Evolutionary conservation across 2,113 vertebrate species (phyloP).

Genomic region (Halichoerus grypus): DNA sequence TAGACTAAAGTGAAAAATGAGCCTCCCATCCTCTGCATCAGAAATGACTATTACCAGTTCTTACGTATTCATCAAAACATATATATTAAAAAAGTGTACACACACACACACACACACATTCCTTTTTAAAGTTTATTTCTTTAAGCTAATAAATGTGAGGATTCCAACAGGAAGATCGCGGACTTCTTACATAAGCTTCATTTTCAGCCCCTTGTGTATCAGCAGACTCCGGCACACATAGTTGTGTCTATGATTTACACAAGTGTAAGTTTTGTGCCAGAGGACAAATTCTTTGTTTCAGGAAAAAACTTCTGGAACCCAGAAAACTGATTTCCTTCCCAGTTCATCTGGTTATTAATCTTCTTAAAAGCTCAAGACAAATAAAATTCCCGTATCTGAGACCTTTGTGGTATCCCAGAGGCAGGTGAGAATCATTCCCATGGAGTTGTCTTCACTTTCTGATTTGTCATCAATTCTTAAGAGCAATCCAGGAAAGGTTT

Average conservation of each 20-base stretch:
- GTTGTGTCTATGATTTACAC: constrained; percentile 55
- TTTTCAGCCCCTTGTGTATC: not conserved
- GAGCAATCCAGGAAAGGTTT: constrained; percentile 52
- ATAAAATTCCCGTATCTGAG: constrained; percentile 56
- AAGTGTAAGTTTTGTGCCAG: not conserved
- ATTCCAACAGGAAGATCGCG: not conserved
- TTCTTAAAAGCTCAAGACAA: constrained; percentile 67
- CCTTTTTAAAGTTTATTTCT: not conserved
- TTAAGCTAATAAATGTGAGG: not conserved
- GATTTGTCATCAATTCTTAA: constrained; percentile 69
- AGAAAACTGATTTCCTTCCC: constrained; percentile 60
- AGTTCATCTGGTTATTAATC: constrained; percentile 66
- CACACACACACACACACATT: not conserved
- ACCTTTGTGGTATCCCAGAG: constrained; percentile 41
- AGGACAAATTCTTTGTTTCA: constrained; percentile 37
- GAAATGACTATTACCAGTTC: constrained; percentile 36
- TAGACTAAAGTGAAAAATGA: constrained; percentile 1
- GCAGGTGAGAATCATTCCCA: constrained; percentile 41
- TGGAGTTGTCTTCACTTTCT: constrained; percentile 56
- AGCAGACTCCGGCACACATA: not conserved
- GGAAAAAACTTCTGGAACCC: constrained; percentile 56
- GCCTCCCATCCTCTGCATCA: not conserved
- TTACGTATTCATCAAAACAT: not conserved
- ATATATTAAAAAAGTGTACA: not conserved
- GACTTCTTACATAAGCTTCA: not conserved